Percentiles rank a stretch among this genome's conserved stretches.
Evolutionary conservation across 2,797 vertebrate genomes (phyloP).

Genomic region (Characodon lateralis): DNA sequence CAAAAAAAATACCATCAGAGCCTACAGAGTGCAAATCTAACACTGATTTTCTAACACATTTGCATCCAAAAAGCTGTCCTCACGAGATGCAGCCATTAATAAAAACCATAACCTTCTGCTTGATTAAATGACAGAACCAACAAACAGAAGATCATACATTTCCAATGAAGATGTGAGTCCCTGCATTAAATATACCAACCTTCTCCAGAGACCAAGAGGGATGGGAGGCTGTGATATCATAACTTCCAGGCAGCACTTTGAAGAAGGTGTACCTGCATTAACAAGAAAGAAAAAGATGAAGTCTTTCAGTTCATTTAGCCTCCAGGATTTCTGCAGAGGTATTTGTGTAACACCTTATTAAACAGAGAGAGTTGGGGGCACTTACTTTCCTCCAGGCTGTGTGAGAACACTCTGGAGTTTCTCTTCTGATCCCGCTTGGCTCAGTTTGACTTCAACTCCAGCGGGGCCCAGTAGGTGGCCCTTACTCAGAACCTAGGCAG

Average conservation of each 20-base stretch:
- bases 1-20: neutral
- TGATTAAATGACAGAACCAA: neutral
- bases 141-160: neutral
- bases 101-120: neutral
- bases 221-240: conserved; percentile 92
- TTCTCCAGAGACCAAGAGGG: conserved; percentile 92
- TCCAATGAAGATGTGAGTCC: neutral
- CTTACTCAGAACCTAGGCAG: conserved; percentile 91
- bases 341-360: neutral
- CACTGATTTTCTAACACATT: neutral
- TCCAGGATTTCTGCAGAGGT: neutral
- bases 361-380: conserved; percentile 20
- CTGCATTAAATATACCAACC: conserved; percentile 73
- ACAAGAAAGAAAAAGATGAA: neutral
- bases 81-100: neutral
- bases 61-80: neutral
- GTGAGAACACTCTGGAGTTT: conserved; percentile 88
- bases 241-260: conserved; percentile 94
- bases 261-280: conserved; percentile 90
- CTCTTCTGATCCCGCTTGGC: conserved; percentile 79
- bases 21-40: neutral
- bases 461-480: conserved; percentile 90
- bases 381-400: conserved; percentile 94
- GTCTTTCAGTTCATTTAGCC: conserved; percentile 8
- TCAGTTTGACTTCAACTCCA: conserved; percentile 90